Percentiles rank a stretch among this genome's conserved stretches.
phyloP scores from a whole-genome alignment of 2,113 vertebrate genomes.

The Chionodraco myersi region DNA sequence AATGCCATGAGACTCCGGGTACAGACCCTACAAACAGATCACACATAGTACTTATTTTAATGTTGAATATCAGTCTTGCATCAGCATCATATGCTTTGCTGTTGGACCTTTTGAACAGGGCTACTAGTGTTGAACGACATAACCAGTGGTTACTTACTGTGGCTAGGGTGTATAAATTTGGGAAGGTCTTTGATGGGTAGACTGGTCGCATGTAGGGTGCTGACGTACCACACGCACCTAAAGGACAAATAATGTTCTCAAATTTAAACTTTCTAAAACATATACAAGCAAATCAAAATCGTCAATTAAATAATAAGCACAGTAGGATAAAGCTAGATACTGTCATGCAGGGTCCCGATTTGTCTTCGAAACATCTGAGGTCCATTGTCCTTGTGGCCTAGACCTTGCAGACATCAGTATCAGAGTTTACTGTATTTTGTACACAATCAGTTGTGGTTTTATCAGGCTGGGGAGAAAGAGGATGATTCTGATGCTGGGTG shows the following conservation, averaged over 20 bases:
- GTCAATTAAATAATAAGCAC: background rate
- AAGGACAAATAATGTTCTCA: conserved; percentile 13
- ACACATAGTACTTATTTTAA: background rate
- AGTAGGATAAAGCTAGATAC: background rate
- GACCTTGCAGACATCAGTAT: background rate
- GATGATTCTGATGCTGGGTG: background rate
- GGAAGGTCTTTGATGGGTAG: conserved; percentile 97
- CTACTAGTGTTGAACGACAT: background rate
- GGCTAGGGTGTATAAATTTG: conserved; percentile 95
- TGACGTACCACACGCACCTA: conserved; percentile 93
- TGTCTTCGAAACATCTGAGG: background rate
- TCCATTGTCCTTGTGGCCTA: background rate
- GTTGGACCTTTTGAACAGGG: background rate
- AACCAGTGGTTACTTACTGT: conserved; percentile 84
- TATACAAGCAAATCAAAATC: background rate
- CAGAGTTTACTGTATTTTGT: background rate
- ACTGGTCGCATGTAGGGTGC: conserved; percentile 95
- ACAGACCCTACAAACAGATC: conserved; percentile 88
- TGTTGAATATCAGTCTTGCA: background rate
- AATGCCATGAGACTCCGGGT: conserved; percentile 98
- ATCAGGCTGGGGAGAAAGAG: background rate
- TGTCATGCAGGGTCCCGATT: too few relatives aligned
- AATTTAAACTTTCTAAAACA: background rate
- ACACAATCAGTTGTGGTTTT: background rate
- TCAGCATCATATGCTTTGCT: background rate